These are phyloP conservation scores for Phocoena sinus DNA, from an alignment of 2,113 vertebrate species.

Conservation along the genomic window DNA sequence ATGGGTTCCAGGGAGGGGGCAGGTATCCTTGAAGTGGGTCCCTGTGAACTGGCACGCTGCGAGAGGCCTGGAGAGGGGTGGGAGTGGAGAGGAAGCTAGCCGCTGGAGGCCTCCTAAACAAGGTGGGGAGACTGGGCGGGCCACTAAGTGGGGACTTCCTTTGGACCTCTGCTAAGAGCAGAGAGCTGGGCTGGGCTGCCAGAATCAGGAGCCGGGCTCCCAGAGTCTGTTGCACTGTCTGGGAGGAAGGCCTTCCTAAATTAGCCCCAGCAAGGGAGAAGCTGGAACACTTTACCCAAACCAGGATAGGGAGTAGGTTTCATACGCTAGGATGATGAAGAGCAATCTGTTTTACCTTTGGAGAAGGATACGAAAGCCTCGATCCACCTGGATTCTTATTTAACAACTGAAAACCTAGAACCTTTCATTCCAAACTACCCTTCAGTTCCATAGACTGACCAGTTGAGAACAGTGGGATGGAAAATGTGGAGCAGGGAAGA, in stretches of 20 bases:
- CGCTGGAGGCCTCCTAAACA: background rate
- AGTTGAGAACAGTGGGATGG: background rate
- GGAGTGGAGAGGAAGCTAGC: background rate
- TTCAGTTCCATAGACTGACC: background rate
- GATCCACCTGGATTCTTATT: background rate
- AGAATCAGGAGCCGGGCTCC: background rate
- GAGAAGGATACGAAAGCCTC: background rate
- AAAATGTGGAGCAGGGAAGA: background rate
- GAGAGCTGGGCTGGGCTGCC: background rate
- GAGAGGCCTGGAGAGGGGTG: background rate
- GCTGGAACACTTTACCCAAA: background rate
- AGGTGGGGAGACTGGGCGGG: background rate
- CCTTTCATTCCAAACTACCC: background rate
- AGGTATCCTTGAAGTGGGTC: background rate
- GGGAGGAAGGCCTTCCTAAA: background rate
- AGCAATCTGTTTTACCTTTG: background rate
- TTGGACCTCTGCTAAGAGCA: background rate
- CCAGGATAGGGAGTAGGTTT: background rate
- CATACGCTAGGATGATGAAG: background rate
- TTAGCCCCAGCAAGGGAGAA: background rate
- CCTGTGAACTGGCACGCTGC: background rate
- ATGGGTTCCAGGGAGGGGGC: background rate
- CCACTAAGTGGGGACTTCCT: background rate
- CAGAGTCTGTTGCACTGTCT: background rate
- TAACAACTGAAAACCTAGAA: background rate